A percentile compares a stretch with the other conserved stretches of the same genome.
phyloP scores from a whole-genome alignment of 2,797 vertebrate species.

The Platalea minor region DNA sequence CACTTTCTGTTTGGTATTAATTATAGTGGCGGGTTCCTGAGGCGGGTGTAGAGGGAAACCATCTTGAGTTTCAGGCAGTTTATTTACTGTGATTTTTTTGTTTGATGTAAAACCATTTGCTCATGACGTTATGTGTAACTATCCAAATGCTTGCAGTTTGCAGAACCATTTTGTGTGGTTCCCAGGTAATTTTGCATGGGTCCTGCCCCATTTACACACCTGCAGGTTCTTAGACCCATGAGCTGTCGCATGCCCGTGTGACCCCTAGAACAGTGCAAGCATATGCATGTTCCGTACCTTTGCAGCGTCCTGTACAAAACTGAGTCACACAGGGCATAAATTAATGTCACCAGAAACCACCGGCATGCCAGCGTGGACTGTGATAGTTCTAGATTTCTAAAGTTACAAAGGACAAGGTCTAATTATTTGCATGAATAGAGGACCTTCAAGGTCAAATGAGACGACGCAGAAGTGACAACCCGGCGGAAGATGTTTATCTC shows the following conservation, averaged over 20 bases:
- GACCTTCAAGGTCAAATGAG: neutral
- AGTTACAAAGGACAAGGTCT: neutral
- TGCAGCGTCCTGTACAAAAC: neutral
- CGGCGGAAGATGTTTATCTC: neutral
- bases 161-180: neutral
- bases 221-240: neutral
- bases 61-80: neutral
- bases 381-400: neutral
- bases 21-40: neutral
- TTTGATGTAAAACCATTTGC: neutral
- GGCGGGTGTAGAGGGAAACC: neutral
- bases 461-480: neutral
- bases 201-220: neutral
- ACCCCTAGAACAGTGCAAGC: neutral
- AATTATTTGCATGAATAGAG: neutral
- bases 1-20: neutral
- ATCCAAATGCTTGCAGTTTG: neutral
- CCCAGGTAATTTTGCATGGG: neutral
- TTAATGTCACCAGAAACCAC: neutral
- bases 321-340: neutral
- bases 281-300: neutral
- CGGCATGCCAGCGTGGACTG: neutral
- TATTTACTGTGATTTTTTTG: neutral
- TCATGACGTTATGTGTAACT: neutral
- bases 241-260: neutral